phyloP scores from a whole-genome alignment of 2,888 invertebrate species.

The Rhagium mordax region DNA sequence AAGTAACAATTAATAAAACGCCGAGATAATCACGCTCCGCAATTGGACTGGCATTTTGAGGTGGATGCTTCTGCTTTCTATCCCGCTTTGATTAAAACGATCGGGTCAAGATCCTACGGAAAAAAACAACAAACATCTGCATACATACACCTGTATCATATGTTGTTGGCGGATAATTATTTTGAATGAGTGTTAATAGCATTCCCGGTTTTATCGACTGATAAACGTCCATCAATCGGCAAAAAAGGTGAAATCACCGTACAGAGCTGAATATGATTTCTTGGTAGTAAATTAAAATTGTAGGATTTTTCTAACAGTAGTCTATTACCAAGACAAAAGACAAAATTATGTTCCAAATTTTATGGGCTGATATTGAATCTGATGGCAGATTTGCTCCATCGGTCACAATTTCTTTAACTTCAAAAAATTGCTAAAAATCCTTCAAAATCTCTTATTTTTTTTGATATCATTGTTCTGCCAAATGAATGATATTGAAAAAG shows the following conservation, averaged over 20 bases:
- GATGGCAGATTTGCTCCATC: no score
- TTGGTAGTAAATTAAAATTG: no score
- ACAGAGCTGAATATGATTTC: no score
- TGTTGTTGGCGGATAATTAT: not conserved
- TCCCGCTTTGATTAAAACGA: not conserved
- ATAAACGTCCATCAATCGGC: not conserved
- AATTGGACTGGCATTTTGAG: constrained; percentile 9
- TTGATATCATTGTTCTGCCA: no score
- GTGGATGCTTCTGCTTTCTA: constrained; percentile 14
- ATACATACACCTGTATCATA: not conserved
- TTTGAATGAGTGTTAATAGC: not conserved
- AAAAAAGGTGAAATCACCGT: not conserved
- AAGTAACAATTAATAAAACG: not conserved
- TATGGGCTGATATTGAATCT: no score
- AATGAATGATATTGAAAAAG: no score
- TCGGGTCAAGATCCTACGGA: not conserved
- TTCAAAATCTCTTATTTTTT: no score
- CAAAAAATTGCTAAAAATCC: no score
- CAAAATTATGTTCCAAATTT: no score
- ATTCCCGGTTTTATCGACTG: not conserved
- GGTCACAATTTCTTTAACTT: no score
- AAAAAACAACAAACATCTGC: not conserved
- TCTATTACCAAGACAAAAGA: no score
- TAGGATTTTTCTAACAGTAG: no score
- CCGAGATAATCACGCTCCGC: constrained; percentile 6